These are phyloP conservation scores for Epizoanthus rinbou DNA, from an alignment of 92 coral and sea anemone genomes.

Conservation along the genomic window DNA sequence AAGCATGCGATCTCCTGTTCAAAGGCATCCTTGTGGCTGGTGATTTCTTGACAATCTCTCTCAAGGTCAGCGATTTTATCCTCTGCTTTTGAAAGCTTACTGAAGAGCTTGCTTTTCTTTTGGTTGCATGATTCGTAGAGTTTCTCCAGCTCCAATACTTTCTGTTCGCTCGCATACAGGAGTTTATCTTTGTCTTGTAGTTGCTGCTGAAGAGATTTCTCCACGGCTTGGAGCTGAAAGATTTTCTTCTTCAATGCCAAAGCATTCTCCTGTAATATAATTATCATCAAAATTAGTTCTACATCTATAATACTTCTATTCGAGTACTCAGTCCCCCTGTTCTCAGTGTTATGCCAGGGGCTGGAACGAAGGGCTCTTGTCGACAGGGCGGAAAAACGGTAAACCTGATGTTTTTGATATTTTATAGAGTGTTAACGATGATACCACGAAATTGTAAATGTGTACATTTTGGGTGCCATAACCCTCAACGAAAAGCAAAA, in stretches of 20 bases:
- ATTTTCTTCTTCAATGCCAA: constrained; percentile 64
- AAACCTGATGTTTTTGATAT: no score
- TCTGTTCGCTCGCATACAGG: constrained; percentile 51
- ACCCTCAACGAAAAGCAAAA: no score
- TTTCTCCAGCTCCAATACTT: constrained; percentile 69
- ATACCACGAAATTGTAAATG: no score
- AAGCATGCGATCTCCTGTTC: constrained; percentile 42
- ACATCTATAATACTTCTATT: no score
- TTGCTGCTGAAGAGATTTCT: constrained; percentile 61
- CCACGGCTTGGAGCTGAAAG: constrained; percentile 79
- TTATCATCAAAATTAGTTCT: no score
- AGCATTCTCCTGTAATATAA: constrained; percentile 54
- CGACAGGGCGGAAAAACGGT: no score
- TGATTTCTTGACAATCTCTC: constrained; percentile 50
- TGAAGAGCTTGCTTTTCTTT: constrained; percentile 66
- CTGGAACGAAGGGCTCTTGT: no score
- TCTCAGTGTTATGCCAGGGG: no score
- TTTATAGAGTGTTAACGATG: no score
- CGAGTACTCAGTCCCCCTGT: no score
- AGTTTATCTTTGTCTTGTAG: constrained; percentile 72
- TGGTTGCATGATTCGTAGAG: constrained; percentile 64
- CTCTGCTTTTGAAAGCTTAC: constrained; percentile 70
- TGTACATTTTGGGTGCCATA: no score
- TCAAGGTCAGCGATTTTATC: constrained; percentile 64
- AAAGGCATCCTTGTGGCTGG: constrained; percentile 37